Evolutionary conservation across 1,140 invertebrate species (phyloP).

Genomic region (Rhyzopertha dominica): DNA sequence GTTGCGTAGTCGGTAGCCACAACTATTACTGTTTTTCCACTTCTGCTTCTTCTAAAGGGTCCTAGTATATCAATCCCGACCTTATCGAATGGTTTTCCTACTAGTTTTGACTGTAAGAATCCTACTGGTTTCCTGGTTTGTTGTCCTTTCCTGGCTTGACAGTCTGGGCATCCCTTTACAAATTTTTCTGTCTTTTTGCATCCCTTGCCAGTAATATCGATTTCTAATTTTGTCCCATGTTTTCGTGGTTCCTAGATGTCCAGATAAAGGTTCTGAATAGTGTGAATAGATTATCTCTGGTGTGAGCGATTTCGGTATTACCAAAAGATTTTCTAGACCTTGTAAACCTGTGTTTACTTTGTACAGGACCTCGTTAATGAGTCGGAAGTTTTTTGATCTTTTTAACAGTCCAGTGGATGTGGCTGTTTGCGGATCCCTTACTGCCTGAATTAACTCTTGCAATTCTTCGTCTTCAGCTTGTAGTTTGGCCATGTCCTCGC

Average conservation of each 20-base stretch:
- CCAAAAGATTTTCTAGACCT: conserved; percentile 17
- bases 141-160: conserved; percentile 20
- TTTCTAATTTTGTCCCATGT: conserved; percentile 21
- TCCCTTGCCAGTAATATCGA: conserved; percentile 22
- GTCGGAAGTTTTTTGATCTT: conserved; percentile 17
- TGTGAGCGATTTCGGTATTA: conserved; percentile 14
- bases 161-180: conserved; percentile 28
- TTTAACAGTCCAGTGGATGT: conserved; percentile 5
- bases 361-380: conserved; percentile 13
- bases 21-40: conserved; percentile 26
- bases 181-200: conserved; percentile 26
- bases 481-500: conserved; percentile 4
- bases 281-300: conserved; percentile 13
- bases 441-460: neutral
- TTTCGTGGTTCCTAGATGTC: conserved; percentile 22
- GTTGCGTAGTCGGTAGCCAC: conserved; percentile 33
- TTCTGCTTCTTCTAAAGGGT: conserved; percentile 22
- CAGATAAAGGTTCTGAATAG: conserved; percentile 17
- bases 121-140: conserved; percentile 15
- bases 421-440: conserved; percentile 3
- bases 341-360: conserved; percentile 2
- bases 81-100: conserved; percentile 17
- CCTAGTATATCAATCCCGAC: conserved; percentile 28
- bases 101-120: conserved; percentile 22
- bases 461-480: conserved; percentile 7